Evolutionary conservation across 2,888 invertebrate genomes (phyloP).

Genomic region (Blastobasis adustella): DNA sequence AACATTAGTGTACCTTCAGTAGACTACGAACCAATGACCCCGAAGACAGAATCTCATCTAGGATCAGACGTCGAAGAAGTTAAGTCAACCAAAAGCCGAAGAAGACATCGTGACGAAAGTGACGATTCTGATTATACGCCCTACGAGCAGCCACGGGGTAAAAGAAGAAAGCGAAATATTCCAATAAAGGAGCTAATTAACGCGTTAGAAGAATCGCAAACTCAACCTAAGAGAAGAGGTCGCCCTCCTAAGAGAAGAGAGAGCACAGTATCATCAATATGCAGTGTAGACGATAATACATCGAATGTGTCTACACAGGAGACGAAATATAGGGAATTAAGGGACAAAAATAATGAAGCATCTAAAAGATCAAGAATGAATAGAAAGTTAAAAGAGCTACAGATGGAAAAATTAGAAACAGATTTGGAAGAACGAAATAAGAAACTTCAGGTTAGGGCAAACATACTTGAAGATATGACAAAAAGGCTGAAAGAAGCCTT

Average conservation of each 20-base stretch:
- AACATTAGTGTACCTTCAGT: slow-evolving; percentile 34
- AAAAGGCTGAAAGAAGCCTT: slow-evolving; percentile 78
- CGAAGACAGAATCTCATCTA: slow-evolving; percentile 56
- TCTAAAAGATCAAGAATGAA: slow-evolving; percentile 84
- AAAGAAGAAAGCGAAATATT: slow-evolving; percentile 49
- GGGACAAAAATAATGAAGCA: slow-evolving; percentile 87
- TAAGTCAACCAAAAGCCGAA: slow-evolving; percentile 33
- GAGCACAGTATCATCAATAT: slow-evolving; percentile 57
- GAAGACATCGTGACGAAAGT: slow-evolving; percentile 43
- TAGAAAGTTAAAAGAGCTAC: slow-evolving; percentile 75
- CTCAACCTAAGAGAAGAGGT: slow-evolving; percentile 60
- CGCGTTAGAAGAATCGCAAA: slow-evolving; percentile 54
- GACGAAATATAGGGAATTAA: slow-evolving; percentile 77
- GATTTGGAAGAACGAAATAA: slow-evolving; percentile 78
- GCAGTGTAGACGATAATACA: slow-evolving; percentile 58
- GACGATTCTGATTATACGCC: slow-evolving; percentile 69
- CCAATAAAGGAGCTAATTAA: slow-evolving; percentile 61
- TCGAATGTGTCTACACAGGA: slow-evolving; percentile 57
- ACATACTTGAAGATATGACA: slow-evolving; percentile 80
- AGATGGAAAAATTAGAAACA: slow-evolving; percentile 68
- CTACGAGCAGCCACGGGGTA: slow-evolving; percentile 42
- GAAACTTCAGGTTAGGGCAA: slow-evolving; percentile 77
- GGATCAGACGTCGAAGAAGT: slow-evolving; percentile 56
- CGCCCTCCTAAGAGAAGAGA: slow-evolving; percentile 72
- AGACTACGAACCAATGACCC: slow-evolving; percentile 55